Percentiles rank a stretch among this genome's conserved stretches.
Conservation (phyloP, 92 coral and sea anemone species). For the Parazoanthus darwini region DNA sequence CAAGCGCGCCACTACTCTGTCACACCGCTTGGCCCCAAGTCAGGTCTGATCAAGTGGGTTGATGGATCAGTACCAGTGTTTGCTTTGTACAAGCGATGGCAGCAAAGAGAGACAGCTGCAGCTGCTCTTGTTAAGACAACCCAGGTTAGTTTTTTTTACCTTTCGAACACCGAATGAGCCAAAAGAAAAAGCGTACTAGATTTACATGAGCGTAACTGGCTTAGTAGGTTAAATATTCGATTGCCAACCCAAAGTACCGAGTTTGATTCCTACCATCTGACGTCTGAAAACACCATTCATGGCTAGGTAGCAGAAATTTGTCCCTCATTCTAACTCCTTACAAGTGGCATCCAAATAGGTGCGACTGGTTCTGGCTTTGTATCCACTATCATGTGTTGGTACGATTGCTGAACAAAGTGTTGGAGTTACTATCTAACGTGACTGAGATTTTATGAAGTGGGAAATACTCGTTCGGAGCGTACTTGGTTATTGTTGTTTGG, state of each 20-base stretch:
- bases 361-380: not conserved
- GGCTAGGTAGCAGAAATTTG: not conserved
- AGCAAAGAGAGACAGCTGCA: slow-evolving; percentile 90
- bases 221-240: not conserved
- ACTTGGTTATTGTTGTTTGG: no score
- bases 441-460: not conserved
- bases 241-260: not conserved
- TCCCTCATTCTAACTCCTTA: not conserved
- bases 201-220: not conserved
- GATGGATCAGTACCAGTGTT: slow-evolving; percentile 98
- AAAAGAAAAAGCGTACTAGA: not conserved
- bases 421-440: no score
- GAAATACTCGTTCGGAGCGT: not conserved
- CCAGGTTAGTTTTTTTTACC: slow-evolving; percentile 55
- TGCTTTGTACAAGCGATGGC: slow-evolving; percentile 97
- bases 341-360: not conserved
- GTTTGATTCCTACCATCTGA: not conserved
- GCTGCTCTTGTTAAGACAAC: slow-evolving; percentile 75
- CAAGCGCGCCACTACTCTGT: slow-evolving; percentile 98
- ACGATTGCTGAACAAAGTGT: no score
- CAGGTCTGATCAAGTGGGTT: slow-evolving; percentile 99
- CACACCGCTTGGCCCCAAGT: slow-evolving; percentile 98
- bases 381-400: not conserved
- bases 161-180: not conserved
- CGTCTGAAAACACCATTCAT: not conserved